Conservation (phyloP, 2,113 vertebrate species). For the Indicator indicator region DNA sequence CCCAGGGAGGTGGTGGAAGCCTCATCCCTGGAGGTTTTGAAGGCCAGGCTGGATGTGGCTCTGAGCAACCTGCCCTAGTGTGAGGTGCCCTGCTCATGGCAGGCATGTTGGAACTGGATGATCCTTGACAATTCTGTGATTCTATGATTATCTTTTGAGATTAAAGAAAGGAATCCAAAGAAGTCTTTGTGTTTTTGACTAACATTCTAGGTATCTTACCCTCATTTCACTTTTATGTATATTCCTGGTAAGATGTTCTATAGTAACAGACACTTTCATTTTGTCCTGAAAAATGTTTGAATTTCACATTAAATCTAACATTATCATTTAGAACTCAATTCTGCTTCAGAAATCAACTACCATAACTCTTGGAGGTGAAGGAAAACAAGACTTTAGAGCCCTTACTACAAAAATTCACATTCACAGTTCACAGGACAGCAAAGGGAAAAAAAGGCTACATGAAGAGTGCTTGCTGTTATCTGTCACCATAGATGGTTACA, state of each 20-base stretch:
- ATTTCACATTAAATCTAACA: background rate
- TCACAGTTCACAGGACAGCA: background rate
- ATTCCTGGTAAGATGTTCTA: background rate
- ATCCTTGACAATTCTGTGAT: no score
- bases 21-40: no score
- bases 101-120: no score
- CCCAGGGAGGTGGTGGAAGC: no score
- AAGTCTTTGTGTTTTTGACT: background rate
- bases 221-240: background rate
- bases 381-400: background rate
- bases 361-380: accelerated
- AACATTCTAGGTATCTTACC: background rate
- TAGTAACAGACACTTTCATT: background rate
- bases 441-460: background rate
- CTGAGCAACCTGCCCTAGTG: no score
- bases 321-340: background rate
- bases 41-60: no score
- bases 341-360: background rate
- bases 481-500: background rate
- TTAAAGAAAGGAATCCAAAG: background rate
- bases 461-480: background rate
- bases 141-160: background rate
- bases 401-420: background rate
- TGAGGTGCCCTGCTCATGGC: no score
- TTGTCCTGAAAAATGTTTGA: background rate